These are phyloP conservation scores for Paedocypris sp. DNA, from an alignment of 2,113 vertebrate species.

Conservation along the genomic window DNA sequence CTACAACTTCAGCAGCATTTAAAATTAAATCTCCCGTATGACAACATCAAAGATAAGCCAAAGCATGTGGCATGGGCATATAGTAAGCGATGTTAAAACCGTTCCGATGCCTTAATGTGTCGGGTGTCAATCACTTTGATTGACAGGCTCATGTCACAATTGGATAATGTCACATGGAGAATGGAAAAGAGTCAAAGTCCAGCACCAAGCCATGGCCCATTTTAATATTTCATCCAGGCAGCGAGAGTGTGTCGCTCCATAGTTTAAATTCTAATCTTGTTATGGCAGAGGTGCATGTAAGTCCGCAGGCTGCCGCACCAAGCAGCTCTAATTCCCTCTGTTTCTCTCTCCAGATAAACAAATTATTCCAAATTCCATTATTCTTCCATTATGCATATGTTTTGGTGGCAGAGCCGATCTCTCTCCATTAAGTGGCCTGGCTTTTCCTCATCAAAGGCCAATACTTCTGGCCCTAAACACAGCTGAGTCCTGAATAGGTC, in stretches of 20 bases:
- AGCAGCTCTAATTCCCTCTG: slow-evolving; percentile 45
- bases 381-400: slow-evolving; percentile 68
- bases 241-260: slow-evolving; percentile 39
- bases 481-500: slow-evolving; percentile 65
- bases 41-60: too few relatives aligned
- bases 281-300: slow-evolving; percentile 64
- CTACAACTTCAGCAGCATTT: too few relatives aligned
- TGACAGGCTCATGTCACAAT: slow-evolving; percentile 62
- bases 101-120: slow-evolving; percentile 44
- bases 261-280: slow-evolving; percentile 66
- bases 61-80: too few relatives aligned
- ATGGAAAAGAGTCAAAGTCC: slow-evolving; percentile 24
- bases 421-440: slow-evolving; percentile 50
- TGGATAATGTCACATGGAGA: slow-evolving; percentile 51
- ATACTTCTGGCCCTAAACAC: slow-evolving; percentile 52
- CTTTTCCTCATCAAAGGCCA: slow-evolving; percentile 60
- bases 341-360: slow-evolving; percentile 52
- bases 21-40: too few relatives aligned
- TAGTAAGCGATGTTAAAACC: too few relatives aligned
- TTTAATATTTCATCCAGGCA: slow-evolving; percentile 60
- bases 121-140: slow-evolving; percentile 64
- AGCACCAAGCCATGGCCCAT: slow-evolving; percentile 45
- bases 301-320: slow-evolving; percentile 40
- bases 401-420: slow-evolving; percentile 43
- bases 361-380: slow-evolving; percentile 68